Evolutionary conservation across 2,888 invertebrate species (phyloP).

Genomic region (Heteromyza rotundicornis): DNA sequence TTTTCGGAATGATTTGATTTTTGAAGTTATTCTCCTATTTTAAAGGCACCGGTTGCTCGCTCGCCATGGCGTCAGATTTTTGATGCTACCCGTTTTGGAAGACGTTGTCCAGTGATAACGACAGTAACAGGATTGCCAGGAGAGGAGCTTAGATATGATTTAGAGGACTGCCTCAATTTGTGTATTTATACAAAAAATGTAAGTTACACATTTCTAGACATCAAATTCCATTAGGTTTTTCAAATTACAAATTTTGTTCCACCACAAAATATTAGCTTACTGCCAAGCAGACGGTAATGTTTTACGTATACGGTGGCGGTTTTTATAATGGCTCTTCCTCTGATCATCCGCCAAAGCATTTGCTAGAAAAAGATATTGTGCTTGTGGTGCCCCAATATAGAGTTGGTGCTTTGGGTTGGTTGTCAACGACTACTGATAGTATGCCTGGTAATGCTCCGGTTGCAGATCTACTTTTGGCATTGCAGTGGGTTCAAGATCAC

Average conservation of each 20-base stretch:
- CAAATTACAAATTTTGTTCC: neutral
- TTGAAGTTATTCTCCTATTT: slow-evolving; percentile 7
- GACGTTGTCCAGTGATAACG: slow-evolving; percentile 55
- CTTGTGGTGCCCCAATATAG: slow-evolving; percentile 65
- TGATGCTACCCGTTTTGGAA: slow-evolving; percentile 50
- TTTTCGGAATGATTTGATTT: too few relatives aligned
- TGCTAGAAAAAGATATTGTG: slow-evolving; percentile 64
- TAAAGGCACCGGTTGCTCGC: slow-evolving; percentile 50
- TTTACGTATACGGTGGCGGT: slow-evolving; percentile 63
- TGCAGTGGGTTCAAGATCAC: slow-evolving; percentile 65
- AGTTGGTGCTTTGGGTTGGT: slow-evolving; percentile 65
- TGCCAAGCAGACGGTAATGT: slow-evolving; percentile 60
- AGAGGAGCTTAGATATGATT: slow-evolving; percentile 38
- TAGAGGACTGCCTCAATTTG: slow-evolving; percentile 60
- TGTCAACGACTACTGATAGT: slow-evolving; percentile 63
- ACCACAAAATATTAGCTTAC: slow-evolving; percentile 47
- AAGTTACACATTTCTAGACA: slow-evolving; percentile 26
- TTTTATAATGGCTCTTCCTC: slow-evolving; percentile 58
- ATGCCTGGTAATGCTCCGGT: slow-evolving; percentile 67
- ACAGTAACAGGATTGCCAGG: slow-evolving; percentile 33
- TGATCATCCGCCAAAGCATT: slow-evolving; percentile 58
- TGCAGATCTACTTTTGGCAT: slow-evolving; percentile 63
- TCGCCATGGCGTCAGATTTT: slow-evolving; percentile 49
- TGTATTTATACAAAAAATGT: slow-evolving; percentile 60
- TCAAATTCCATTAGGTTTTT: too few relatives aligned